Percentiles rank a stretch among this genome's conserved stretches.
Evolutionary conservation across 92 coral and sea anemone species (phyloP).

Genomic region (Porites divaricata): DNA sequence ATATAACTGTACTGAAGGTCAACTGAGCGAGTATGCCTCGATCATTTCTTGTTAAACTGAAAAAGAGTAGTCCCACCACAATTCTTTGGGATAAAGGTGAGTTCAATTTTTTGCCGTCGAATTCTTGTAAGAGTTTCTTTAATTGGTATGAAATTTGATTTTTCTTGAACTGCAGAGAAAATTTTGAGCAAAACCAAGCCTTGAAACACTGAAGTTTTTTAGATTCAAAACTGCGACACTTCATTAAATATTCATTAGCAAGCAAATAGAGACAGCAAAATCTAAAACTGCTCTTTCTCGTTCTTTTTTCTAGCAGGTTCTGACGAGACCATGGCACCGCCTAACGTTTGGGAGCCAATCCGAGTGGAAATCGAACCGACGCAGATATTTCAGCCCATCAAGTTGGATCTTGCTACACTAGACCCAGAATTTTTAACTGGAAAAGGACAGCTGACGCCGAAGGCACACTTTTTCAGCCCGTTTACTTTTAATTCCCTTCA

Average conservation of each 20-base stretch:
- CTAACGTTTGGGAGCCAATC: conserved; percentile 88
- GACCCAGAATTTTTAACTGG: conserved; percentile 85
- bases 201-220: conserved; percentile 60
- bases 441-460: conserved; percentile 87
- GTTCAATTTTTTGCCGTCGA: conserved; percentile 33
- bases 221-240: conserved; percentile 76
- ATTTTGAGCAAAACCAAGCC: conserved; percentile 34
- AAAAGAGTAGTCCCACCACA: conserved; percentile 70
- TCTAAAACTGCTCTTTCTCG: conserved; percentile 64
- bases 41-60: conserved; percentile 95
- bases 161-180: neutral
- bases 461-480: conserved; percentile 81
- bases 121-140: neutral
- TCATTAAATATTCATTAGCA: conserved; percentile 86
- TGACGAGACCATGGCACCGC: conserved; percentile 60
- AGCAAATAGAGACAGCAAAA: conserved; percentile 66
- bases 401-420: conserved; percentile 75
- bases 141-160: neutral
- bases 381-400: conserved; percentile 87
- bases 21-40: conserved; percentile 84
- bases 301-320: conserved; percentile 55
- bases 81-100: conserved; percentile 83
- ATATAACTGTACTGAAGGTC: conserved; percentile 70
- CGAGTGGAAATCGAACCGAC: conserved; percentile 92
- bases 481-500: conserved; percentile 78